Conservation (phyloP, 1,140 invertebrate genomes). For the Meteorus sp. region DNA sequence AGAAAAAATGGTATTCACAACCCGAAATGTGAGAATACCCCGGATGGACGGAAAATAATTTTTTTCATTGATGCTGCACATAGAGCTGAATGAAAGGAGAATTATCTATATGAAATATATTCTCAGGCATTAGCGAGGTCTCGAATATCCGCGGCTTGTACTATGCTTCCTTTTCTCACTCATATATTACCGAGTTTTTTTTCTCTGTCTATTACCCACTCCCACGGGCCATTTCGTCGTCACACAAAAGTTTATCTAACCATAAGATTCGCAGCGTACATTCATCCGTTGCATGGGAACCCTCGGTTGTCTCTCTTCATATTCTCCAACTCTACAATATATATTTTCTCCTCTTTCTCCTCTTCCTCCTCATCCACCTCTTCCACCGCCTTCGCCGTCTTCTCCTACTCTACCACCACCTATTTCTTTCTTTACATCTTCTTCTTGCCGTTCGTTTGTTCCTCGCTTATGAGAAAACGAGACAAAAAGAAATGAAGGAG, state of each 20-base stretch:
- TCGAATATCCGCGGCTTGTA: conserved; percentile 19
- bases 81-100: neutral
- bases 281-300: conserved; percentile 32
- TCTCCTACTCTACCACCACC: conserved; percentile 17
- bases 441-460: conserved; percentile 36
- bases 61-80: too few relatives aligned
- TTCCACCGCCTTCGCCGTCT: conserved; percentile 9
- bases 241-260: conserved; percentile 44
- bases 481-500: conserved; percentile 36
- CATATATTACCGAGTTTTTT: conserved; percentile 2
- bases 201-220: conserved; percentile 19
- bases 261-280: conserved; percentile 44
- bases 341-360: conserved; percentile 7
- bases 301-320: conserved; percentile 25
- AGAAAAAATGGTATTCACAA: neutral
- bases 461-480: conserved; percentile 41
- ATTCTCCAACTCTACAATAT: too few relatives aligned
- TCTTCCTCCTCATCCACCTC: conserved; percentile 11
- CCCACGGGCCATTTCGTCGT: conserved; percentile 20
- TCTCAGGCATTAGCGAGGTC: conserved; percentile 4
- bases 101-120: conserved; percentile 8
- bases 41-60: too few relatives aligned
- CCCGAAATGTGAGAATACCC: too few relatives aligned
- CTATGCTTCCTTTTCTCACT: conserved; percentile 13
- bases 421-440: conserved; percentile 11